A percentile compares a stretch with the other conserved stretches of the same genome.
Conservation (phyloP, 2,113 vertebrate species). For the Stomatorhinus ivindoensis region DNA sequence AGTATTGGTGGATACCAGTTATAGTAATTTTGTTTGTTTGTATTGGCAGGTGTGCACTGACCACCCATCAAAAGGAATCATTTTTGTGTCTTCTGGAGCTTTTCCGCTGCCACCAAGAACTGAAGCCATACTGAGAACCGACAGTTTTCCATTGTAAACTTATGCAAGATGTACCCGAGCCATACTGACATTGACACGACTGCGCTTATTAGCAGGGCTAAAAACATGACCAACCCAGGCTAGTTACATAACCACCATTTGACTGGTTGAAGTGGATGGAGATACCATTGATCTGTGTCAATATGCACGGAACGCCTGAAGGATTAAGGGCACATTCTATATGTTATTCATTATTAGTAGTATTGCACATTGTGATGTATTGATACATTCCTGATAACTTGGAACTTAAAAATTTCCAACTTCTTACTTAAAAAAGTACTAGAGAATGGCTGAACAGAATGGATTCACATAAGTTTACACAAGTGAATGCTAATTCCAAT, state of each 20-base stretch:
- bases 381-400: not conserved
- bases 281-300: not conserved
- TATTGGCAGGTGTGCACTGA: not conserved
- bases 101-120: not conserved
- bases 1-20: not conserved
- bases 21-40: not conserved
- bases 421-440: not conserved
- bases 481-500: not conserved
- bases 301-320: not conserved
- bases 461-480: not conserved
- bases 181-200: not conserved
- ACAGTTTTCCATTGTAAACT: not conserved
- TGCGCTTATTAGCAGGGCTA: not conserved
- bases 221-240: not conserved
- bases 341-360: not conserved
- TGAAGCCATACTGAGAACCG: not conserved
- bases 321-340: not conserved
- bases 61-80: not conserved
- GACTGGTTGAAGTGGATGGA: not conserved
- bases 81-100: not conserved
- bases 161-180: not conserved
- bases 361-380: not conserved
- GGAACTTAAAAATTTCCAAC: not conserved
- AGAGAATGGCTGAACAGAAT: not conserved
- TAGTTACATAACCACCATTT: not conserved